Conservation (phyloP, 1,140 invertebrate species). For the Ceratina japonica region DNA sequence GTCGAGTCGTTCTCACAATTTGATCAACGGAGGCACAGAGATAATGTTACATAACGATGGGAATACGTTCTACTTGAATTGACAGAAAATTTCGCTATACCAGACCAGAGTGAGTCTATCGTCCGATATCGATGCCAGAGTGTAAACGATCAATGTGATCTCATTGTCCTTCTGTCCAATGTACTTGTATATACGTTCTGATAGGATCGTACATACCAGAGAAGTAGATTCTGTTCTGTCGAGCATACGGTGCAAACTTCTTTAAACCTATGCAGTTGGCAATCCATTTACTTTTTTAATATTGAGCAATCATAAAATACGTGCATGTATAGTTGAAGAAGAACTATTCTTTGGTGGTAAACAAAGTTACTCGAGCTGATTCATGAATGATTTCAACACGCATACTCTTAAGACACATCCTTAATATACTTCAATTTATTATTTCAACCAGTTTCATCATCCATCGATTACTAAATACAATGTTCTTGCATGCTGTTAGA, state of each 20-base stretch:
- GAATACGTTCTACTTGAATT: neutral
- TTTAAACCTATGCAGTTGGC: conserved; percentile 44
- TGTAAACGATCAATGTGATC: neutral
- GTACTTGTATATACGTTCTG: neutral
- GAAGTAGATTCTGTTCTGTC: neutral
- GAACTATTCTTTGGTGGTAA: conserved; percentile 14
- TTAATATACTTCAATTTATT: neutral
- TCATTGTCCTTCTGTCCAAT: neutral
- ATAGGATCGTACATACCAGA: neutral
- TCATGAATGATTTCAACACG: conserved; percentile 16
- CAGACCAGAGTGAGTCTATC: neutral
- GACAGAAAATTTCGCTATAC: neutral
- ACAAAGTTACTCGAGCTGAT: conserved; percentile 20
- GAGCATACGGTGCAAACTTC: neutral
- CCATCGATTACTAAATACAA: neutral
- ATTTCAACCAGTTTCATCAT: neutral
- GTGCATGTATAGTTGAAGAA: neutral
- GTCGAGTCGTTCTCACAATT: neutral
- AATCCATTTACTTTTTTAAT: conserved; percentile 18
- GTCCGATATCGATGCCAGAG: neutral
- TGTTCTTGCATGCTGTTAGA: neutral
- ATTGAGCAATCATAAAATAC: conserved; percentile 38
- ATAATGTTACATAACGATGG: neutral
- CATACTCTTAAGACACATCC: neutral
- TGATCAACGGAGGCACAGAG: too few relatives aligned